Conservation (phyloP, 1,140 invertebrate genomes). For the Dendroctonus valens region DNA sequence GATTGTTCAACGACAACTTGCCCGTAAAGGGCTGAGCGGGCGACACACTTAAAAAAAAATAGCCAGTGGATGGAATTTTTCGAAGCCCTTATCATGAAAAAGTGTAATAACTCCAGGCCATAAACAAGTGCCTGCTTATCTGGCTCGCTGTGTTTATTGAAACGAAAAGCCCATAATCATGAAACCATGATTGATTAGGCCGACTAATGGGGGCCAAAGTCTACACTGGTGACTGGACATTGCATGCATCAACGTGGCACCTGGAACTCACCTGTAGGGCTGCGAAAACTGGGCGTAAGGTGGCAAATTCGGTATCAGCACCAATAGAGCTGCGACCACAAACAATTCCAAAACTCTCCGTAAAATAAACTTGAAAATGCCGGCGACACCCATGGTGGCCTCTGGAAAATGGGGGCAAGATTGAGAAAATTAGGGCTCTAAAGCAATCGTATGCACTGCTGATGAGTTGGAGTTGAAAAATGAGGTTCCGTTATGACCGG, state of each 20-base stretch:
- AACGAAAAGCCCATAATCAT: conserved; percentile 14
- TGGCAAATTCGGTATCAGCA: conserved; percentile 59
- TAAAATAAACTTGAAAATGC: conserved; percentile 28
- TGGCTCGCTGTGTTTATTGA: background rate
- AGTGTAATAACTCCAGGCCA: background rate
- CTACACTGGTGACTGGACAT: no score
- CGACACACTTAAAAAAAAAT: conserved; percentile 51
- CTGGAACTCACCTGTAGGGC: conserved; percentile 51
- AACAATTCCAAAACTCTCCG: conserved; percentile 37
- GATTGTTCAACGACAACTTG: conserved; percentile 59
- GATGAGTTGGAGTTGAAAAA: conserved; percentile 11
- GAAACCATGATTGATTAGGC: conserved; percentile 1
- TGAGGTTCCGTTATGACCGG: conserved; percentile 2
- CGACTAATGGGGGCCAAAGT: no score
- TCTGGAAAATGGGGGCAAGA: background rate
- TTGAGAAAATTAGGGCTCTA: no score
- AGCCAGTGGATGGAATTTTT: background rate
- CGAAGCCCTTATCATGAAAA: background rate
- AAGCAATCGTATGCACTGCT: background rate
- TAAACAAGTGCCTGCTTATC: background rate
- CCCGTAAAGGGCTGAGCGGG: conserved; percentile 57
- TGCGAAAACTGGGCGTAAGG: conserved; percentile 53
- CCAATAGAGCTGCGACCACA: conserved; percentile 48
- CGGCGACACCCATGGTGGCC: conserved; percentile 25
- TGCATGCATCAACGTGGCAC: no score